Evolutionary conservation across 2,113 vertebrate genomes (phyloP), one percentile per base, ranked within the genome.

Genomic region (Lasiurus cinereus): DNA sequence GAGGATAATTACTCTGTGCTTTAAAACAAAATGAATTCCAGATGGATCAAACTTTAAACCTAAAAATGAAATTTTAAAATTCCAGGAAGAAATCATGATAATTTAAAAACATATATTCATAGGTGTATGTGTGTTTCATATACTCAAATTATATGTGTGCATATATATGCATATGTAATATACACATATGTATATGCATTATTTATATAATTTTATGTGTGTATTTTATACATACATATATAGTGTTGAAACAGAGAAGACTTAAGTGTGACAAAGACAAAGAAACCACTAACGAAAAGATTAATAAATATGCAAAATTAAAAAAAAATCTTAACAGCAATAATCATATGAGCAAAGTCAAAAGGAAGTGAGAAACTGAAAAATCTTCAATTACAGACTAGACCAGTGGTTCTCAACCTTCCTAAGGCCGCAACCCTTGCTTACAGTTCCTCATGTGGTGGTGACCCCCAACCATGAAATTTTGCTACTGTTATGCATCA

Each of bases 11-110:
- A 74, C 22, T 76, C 76, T 84, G n/a, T 48, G 59, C 56, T 67
- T 94, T 46, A 84, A 91, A 88, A 86, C 10, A 79, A 96, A 85
- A 88, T 79, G 87, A 94, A 84, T 87, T 89, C 21, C 39, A 83
- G 22, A 89, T 48, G 29, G 22, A 72, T 18, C 21, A 74, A 72
- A 54, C 29, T 74, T 83, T 88, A 80, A 88, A 62, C 59, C 7
- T 67, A 16, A 67, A 66, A 16, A 67, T n/a, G 31, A 69, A 33
- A 69, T 19, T 67, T 67, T 67, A 67, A 67, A 67, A 67, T 89
- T 88, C 29, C 24, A 77, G 13, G 11, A 15, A 96, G 19, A 93
- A 83, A 73, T 67, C 33, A 88, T 39, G 9, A 18, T 4, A 70
- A 66, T 66, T 91, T 54, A 66, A 36, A 77, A 94, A 76, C 16